phyloP scores from a whole-genome alignment of 2,797 vertebrate species.

The Sorex maritimensis region DNA sequence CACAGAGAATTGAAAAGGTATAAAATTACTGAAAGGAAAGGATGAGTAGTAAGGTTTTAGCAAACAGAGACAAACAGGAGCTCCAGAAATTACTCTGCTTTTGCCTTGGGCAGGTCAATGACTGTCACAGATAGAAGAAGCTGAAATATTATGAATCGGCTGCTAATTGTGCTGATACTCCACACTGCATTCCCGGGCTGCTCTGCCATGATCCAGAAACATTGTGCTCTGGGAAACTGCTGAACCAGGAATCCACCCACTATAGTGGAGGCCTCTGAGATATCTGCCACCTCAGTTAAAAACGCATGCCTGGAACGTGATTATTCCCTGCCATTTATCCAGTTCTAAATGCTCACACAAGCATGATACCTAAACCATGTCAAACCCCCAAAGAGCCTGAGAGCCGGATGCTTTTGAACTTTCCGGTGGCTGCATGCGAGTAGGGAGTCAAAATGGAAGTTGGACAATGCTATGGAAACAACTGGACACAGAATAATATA shows the following conservation, averaged over 20 bases:
- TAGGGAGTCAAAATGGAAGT: background rate
- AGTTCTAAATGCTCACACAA: conserved; percentile 61
- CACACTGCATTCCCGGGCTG: conserved; percentile 15
- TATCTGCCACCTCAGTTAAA: conserved; percentile 63
- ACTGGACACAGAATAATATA: background rate
- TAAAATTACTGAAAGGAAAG: conserved; percentile 23
- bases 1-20: background rate
- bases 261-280: background rate
- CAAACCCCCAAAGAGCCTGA: background rate
- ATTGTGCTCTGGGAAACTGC: conserved; percentile 61
- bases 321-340: conserved; percentile 46
- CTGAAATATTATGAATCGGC: conserved; percentile 57
- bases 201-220: conserved; percentile 73
- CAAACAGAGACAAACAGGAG: background rate
- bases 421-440: conserved; percentile 1
- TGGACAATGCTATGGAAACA: background rate
- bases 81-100: conserved; percentile 54
- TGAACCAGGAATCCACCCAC: conserved; percentile 73
- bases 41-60: background rate
- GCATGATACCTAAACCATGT: background rate
- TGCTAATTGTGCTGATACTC: conserved; percentile 74
- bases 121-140: background rate
- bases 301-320: conserved; percentile 50
- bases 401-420: conserved; percentile 48
- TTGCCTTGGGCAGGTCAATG: conserved; percentile 34